Evolutionary conservation across 2,888 invertebrate species (phyloP), one percentile per base, ranked within the genome.

Genomic region (Drosophila buzzatii): DNA sequence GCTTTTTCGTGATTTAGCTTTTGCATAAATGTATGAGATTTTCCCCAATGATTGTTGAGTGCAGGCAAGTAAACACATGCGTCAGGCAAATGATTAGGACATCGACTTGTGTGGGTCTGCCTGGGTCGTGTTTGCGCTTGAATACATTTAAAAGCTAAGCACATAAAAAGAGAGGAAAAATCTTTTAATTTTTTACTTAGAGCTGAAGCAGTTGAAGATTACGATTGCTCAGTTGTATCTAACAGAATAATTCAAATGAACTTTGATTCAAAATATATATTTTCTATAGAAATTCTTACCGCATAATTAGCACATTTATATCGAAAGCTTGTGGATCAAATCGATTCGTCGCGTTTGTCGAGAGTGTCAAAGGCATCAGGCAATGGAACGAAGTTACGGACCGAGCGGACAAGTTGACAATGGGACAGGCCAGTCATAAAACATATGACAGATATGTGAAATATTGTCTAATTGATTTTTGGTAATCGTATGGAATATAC

Each of bases 401-500:
- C 64, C 79, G 70, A n/a, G n/a, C n/a, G n/a, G n/a, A 81, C 82
- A 60, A 78, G 80, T 72, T 67, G 82, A 84, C 86, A 86, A 84
- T 86, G 60, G 79, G 70, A 42, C 56, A 53, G 68, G 23, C 69
- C 70, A 72, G 65, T 77, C 78, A 85, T 87, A 85, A 85, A 85
- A 68, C 79, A 76, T 85, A 85, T 87, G 85, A 85, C 87, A 85
- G 82, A 76, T 72, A 69, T 78, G 67, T 69, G 74, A 75, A 81
- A 85, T 79, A 74, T 72, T 87, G 73, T 85, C 76, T 85, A 85
- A 85, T 85, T 85, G 85, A 85, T 81, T 85, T 85, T 82, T 69
- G 31, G 67, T 58, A 67, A 70, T 42, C 49, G 47, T 45, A 64
- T 69, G 47, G 66, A 64, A 56, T 47, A 76, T 41, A 31, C 64